Percentiles rank a stretch among this genome's conserved stretches.
Evolutionary conservation across 2,113 vertebrate species (phyloP).

Genomic region (Lucifuga dentata): DNA sequence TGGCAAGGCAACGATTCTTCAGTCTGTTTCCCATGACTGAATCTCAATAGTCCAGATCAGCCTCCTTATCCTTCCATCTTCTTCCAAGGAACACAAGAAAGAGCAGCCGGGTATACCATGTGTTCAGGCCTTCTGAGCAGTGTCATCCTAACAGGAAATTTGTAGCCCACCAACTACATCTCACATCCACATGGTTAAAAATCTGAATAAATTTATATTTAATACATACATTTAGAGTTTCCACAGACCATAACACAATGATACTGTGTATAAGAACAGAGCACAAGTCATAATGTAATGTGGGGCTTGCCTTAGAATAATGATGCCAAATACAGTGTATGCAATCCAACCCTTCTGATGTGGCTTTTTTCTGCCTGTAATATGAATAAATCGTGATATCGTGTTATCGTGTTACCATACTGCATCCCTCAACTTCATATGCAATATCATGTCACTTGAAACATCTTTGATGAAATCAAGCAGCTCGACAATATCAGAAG

Average conservation of each 20-base stretch:
- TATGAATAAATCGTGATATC: too few species aligned
- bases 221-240: neutral
- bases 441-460: too few species aligned
- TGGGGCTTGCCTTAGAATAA: too few species aligned
- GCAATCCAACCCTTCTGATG: too few species aligned
- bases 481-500: too few species aligned
- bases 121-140: constrained; percentile 9
- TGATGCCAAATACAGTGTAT: too few species aligned
- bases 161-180: constrained; percentile 22
- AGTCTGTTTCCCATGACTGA: constrained; percentile 74
- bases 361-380: too few species aligned
- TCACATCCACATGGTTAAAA: constrained; percentile 24
- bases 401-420: too few species aligned
- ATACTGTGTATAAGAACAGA: too few species aligned
- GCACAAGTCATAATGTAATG: too few species aligned
- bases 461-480: too few species aligned
- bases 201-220: constrained; percentile 15
- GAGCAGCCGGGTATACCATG: constrained; percentile 26
- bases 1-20: constrained; percentile 81
- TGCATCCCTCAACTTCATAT: too few species aligned
- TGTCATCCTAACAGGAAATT: constrained; percentile 36
- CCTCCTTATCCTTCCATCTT: constrained; percentile 53
- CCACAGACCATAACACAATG: neutral
- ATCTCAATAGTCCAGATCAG: constrained; percentile 72
- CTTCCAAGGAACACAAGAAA: constrained; percentile 34